phyloP scores from a whole-genome alignment of 2,113 vertebrate genomes.

The Catharus bicknelli region DNA sequence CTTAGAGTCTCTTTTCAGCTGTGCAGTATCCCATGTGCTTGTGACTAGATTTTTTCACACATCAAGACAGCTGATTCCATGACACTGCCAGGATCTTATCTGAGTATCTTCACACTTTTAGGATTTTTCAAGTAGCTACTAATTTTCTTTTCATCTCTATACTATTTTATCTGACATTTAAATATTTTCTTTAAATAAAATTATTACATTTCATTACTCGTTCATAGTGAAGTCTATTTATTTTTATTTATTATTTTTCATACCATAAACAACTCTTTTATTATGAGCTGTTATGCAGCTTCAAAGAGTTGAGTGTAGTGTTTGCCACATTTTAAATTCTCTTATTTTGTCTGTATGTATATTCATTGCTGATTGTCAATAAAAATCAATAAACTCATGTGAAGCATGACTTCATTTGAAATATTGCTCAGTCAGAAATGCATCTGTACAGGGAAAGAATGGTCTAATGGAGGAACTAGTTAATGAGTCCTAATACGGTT shows the following conservation, averaged over 20 bases:
- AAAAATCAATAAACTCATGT: background rate
- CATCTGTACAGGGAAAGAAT: background rate
- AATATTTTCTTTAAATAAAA: background rate
- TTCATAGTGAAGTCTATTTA: background rate
- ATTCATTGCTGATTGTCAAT: background rate
- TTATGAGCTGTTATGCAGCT: background rate
- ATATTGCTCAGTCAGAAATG: background rate
- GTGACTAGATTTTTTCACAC: background rate
- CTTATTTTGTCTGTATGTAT: background rate
- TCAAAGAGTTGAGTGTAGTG: background rate
- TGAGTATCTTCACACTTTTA: background rate
- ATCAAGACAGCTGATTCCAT: background rate
- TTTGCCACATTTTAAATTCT: background rate
- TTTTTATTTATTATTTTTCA: background rate
- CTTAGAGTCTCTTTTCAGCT: background rate
- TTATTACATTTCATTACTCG: background rate
- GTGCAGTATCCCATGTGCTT: background rate
- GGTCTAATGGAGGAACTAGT: background rate
- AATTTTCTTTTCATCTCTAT: background rate
- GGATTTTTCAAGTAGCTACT: background rate
- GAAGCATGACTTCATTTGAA: background rate
- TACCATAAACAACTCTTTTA: background rate
- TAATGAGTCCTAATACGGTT: background rate
- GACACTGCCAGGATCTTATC: background rate
- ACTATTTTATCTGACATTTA: background rate